A percentile compares a stretch with the other conserved stretches of the same genome.
Conservation (phyloP, 2,888 invertebrate genomes). For the Eulithis testata region DNA sequence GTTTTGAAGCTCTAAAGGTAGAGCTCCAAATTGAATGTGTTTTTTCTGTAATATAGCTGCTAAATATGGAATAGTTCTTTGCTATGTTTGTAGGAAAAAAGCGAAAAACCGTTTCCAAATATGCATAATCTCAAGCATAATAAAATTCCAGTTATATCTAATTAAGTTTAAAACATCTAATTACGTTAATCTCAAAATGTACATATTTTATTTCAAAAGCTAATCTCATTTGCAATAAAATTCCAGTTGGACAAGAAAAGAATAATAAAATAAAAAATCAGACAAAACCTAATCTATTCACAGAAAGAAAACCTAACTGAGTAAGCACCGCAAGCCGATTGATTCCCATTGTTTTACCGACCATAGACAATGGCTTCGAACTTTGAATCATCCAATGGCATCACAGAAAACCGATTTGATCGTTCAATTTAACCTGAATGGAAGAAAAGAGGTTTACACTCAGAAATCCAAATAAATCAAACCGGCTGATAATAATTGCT, state of each 20-base stretch:
- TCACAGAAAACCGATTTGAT: slow-evolving; percentile 61
- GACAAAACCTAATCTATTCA: slow-evolving; percentile 26
- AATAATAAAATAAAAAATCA: slow-evolving; percentile 12
- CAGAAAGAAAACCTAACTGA: slow-evolving; percentile 47
- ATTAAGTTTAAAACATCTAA: no score
- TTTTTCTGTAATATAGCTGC: no score
- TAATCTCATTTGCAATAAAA: not conserved
- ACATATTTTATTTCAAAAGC: not conserved
- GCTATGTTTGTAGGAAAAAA: no score
- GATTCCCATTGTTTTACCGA: slow-evolving; percentile 68
- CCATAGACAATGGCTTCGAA: slow-evolving; percentile 37
- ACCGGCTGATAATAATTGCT: slow-evolving; percentile 69
- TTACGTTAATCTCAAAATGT: no score
- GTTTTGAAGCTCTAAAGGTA: no score
- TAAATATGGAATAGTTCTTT: no score
- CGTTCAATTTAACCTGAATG: slow-evolving; percentile 78
- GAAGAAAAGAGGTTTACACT: slow-evolving; percentile 78
- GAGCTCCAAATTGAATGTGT: no score
- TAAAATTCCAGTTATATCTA: no score
- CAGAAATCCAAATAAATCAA: slow-evolving; percentile 76
- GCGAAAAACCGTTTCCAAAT: no score
- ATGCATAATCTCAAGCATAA: no score
- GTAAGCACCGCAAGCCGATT: slow-evolving; percentile 53
- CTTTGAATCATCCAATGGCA: slow-evolving; percentile 26
- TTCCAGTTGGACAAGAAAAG: not conserved